A percentile compares a stretch with the other conserved stretches of the same genome.
Evolutionary conservation across 2,888 invertebrate species (phyloP).

Genomic region (Trachelus stipa): DNA sequence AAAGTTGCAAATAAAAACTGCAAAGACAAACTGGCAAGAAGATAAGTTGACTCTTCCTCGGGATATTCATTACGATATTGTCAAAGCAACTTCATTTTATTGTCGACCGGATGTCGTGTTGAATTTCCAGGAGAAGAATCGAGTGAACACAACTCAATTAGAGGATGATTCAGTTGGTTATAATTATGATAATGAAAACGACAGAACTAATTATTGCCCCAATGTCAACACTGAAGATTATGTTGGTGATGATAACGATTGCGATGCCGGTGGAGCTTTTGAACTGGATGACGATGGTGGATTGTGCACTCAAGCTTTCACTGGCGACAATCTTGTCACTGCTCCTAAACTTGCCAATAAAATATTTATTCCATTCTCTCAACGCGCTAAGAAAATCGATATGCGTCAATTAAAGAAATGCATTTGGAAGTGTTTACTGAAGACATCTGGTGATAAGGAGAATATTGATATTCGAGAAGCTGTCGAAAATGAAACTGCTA

Average conservation of each 20-base stretch:
- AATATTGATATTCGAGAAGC: constrained; percentile 6
- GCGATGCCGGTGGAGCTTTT: constrained; percentile 44
- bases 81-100: constrained; percentile 31
- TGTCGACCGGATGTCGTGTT: constrained; percentile 28
- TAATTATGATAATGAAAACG: constrained; percentile 71
- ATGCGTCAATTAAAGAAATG: constrained; percentile 85
- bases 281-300: background rate
- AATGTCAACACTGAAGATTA: constrained; percentile 48
- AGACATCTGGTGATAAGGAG: constrained; percentile 4
- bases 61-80: constrained; percentile 39
- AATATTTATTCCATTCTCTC: constrained; percentile 82
- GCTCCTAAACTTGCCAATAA: constrained; percentile 76
- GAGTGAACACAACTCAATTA: background rate
- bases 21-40: constrained; percentile 43
- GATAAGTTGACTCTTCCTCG: constrained; percentile 42
- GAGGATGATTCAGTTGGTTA: constrained; percentile 60
- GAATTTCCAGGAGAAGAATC: background rate
- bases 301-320: constrained; percentile 53
- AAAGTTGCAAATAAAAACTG: constrained; percentile 36
- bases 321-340: constrained; percentile 73
- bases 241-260: constrained; percentile 42
- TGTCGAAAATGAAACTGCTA: constrained; percentile 12
- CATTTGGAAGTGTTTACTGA: constrained; percentile 75
- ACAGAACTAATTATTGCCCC: constrained; percentile 68
- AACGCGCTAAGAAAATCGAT: constrained; percentile 86